phyloP scores from a whole-genome alignment of 2,888 invertebrate genomes.

The Ophonus ardosiacus region DNA sequence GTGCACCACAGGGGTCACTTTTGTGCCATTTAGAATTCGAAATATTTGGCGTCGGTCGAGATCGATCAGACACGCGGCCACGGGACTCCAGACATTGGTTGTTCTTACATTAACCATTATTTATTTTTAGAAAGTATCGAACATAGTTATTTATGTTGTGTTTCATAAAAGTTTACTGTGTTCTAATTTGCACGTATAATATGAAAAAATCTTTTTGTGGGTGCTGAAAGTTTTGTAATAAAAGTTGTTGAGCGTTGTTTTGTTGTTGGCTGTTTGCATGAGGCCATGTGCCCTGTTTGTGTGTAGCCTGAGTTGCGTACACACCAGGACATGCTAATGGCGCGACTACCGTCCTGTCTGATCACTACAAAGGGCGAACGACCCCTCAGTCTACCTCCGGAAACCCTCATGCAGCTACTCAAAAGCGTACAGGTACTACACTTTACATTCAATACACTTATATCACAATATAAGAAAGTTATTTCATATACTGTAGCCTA shows the following conservation, averaged over 20 bases:
- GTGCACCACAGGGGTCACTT: too few relatives aligned
- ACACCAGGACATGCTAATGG: constrained; percentile 70
- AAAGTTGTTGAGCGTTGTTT: constrained; percentile 8
- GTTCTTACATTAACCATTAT: too few relatives aligned
- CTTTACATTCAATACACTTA: constrained; percentile 37
- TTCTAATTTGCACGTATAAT: not conserved
- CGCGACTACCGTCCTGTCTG: constrained; percentile 71
- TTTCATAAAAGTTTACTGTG: not conserved
- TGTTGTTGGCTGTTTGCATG: constrained; percentile 57
- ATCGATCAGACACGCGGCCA: too few relatives aligned
- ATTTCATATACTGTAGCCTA: too few relatives aligned
- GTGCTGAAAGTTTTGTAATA: not conserved
- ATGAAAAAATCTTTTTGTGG: constrained; percentile 2
- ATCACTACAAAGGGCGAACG: constrained; percentile 69
- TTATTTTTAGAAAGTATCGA: too few relatives aligned
- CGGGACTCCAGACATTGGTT: too few relatives aligned
- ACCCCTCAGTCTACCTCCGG: constrained; percentile 72
- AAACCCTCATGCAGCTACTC: constrained; percentile 70
- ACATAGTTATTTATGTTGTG: too few relatives aligned
- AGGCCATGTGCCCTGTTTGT: constrained; percentile 49
- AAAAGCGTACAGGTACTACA: constrained; percentile 74
- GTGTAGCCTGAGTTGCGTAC: constrained; percentile 63
- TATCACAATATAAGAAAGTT: not conserved
- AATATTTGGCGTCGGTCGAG: too few relatives aligned
- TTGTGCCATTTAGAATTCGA: too few relatives aligned